Evolutionary conservation across 2,797 vertebrate genomes (phyloP).

Genomic region (Ateles fusciceps): DNA sequence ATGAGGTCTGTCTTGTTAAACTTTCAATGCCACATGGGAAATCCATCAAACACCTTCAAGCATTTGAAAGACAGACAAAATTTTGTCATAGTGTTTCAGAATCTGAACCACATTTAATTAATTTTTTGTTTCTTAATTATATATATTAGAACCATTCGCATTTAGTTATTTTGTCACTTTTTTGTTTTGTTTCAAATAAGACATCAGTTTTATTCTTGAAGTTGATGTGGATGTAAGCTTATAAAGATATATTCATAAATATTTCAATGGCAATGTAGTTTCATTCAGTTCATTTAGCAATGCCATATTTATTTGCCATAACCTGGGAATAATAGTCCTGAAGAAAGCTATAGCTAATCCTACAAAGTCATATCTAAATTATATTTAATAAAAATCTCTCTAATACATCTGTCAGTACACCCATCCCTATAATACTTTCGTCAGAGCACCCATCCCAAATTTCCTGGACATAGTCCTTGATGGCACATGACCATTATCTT

Average conservation of each 20-base stretch:
- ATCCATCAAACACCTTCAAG: neutral
- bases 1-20: neutral
- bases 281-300: neutral
- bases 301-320: neutral
- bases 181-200: neutral
- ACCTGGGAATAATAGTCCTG: neutral
- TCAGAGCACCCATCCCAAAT: neutral
- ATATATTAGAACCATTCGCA: neutral
- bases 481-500: neutral
- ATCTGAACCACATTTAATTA: neutral
- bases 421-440: neutral
- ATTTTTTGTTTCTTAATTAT: neutral
- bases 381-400: conserved; percentile 25
- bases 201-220: neutral
- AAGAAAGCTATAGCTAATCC: neutral
- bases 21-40: neutral
- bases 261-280: neutral
- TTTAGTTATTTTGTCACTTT: neutral
- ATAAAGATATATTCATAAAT: neutral
- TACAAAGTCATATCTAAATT: neutral
- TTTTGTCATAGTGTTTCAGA: neutral
- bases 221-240: neutral
- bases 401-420: neutral
- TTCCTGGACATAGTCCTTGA: neutral
- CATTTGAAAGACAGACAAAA: neutral